Percentiles rank a stretch among this genome's conserved stretches.
Evolutionary conservation across 30 jellyfish, hydroid and myxozoan genomes (phyloP).

Genomic region (Aurelia aurita): DNA sequence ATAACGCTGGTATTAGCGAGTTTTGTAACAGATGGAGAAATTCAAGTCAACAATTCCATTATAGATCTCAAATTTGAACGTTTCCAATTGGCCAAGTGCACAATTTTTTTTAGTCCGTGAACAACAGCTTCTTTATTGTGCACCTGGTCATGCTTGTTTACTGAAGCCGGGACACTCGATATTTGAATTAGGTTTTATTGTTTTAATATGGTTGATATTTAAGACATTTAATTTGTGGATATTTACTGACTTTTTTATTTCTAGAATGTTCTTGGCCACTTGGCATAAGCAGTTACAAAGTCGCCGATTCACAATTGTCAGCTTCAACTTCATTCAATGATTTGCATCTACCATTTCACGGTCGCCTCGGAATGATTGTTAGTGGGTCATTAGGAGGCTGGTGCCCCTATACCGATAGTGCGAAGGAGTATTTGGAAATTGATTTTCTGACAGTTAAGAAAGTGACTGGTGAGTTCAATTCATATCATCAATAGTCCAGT

Average conservation of each 20-base stretch:
- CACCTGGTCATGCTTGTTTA: too few species aligned
- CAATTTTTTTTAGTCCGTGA: too few species aligned
- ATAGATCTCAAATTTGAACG: too few species aligned
- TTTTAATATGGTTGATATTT: neutral
- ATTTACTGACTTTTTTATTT: neutral
- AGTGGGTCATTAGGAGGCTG: slow-evolving; percentile 97
- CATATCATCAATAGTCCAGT: too few species aligned
- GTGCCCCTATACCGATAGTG: slow-evolving; percentile 95
- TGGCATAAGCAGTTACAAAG: slow-evolving; percentile 85
- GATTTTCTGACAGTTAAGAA: slow-evolving; percentile 74
- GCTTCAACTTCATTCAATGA: slow-evolving; percentile 99
- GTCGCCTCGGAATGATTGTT: slow-evolving; percentile 85
- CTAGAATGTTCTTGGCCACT: slow-evolving; percentile 97
- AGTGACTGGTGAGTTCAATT: slow-evolving; percentile 77
- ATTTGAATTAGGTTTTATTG: too few species aligned
- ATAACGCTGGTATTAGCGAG: too few species aligned
- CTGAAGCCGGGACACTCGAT: too few species aligned
- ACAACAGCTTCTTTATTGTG: too few species aligned
- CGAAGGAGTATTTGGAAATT: slow-evolving; percentile 79
- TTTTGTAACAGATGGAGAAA: too few species aligned
- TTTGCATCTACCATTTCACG: slow-evolving; percentile 97
- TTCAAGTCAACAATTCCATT: too few species aligned
- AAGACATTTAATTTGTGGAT: neutral
- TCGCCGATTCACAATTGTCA: slow-evolving; percentile 90
- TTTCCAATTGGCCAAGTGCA: too few species aligned